Evolutionary conservation across 2,113 vertebrate species (phyloP).

Genomic region (Corvus moneduloides): DNA sequence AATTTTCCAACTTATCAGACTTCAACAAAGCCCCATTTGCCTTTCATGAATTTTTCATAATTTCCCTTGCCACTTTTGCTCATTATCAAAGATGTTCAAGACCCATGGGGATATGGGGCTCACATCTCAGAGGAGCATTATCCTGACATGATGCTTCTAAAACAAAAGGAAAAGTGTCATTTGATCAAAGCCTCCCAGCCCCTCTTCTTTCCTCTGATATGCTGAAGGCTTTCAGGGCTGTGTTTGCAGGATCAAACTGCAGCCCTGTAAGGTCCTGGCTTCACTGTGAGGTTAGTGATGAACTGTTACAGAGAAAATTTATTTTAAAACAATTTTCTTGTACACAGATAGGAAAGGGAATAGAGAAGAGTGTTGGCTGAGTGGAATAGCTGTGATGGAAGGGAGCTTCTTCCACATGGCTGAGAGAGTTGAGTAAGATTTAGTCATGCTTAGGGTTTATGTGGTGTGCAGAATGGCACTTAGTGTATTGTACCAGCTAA

Average conservation of each 20-base stretch:
- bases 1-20: conserved; percentile 66
- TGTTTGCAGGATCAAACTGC: background rate
- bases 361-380: background rate
- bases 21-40: conserved; percentile 69
- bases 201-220: background rate
- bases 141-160: conserved; percentile 55
- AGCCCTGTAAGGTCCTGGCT: background rate
- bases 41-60: conserved; percentile 70
- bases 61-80: conserved; percentile 68
- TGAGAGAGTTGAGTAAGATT: background rate
- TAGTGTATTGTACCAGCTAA: background rate
- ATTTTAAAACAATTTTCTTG: background rate
- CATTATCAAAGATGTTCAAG: conserved; percentile 64
- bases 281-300: background rate
- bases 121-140: conserved; percentile 46
- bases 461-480: background rate
- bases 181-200: conserved; percentile 60
- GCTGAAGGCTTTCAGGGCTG: background rate
- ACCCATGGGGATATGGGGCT: conserved; percentile 59
- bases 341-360: background rate
- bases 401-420: background rate
- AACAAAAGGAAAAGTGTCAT: conserved; percentile 60
- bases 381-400: background rate
- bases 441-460: background rate
- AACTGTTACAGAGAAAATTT: background rate